These are phyloP conservation scores for Aphyosemion australe DNA, from an alignment of 2,113 vertebrate species.

Conservation along the genomic window DNA sequence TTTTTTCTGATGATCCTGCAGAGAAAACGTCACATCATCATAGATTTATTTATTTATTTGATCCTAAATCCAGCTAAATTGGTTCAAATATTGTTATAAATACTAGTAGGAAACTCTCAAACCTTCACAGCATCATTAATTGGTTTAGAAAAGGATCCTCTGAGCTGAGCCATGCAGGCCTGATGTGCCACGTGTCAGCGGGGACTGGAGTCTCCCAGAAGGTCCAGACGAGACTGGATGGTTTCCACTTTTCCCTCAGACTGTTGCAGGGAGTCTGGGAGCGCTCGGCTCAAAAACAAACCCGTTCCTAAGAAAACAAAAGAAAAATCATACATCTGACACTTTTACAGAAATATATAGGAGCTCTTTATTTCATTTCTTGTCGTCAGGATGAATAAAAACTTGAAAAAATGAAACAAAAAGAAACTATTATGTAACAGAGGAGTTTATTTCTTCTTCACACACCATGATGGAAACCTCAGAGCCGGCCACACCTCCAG, in stretches of 20 bases:
- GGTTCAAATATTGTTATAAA: too few relatives aligned
- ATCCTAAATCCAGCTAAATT: too few relatives aligned
- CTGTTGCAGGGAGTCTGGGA: slow-evolving; percentile 13
- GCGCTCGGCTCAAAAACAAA: slow-evolving; percentile 48
- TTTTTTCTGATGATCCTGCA: too few relatives aligned
- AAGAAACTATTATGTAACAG: slow-evolving; percentile 36
- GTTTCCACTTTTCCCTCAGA: slow-evolving; percentile 52
- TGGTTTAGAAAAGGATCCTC: neutral
- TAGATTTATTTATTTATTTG: too few relatives aligned
- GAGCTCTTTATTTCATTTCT: too few relatives aligned
- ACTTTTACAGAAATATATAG: too few relatives aligned
- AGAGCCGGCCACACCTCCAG: slow-evolving; percentile 40
- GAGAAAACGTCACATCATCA: too few relatives aligned
- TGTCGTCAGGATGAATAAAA: too few relatives aligned
- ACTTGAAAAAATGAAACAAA: slow-evolving; percentile 34
- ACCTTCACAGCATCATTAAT: too few relatives aligned
- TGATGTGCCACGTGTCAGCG: slow-evolving; percentile 80
- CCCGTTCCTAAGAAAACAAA: too few relatives aligned
- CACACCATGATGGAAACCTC: slow-evolving; percentile 17
- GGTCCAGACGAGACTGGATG: slow-evolving; percentile 79
- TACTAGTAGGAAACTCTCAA: too few relatives aligned
- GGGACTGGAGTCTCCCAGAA: slow-evolving; percentile 57
- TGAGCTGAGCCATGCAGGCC: neutral
- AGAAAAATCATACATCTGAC: too few relatives aligned
- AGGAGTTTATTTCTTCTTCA: slow-evolving; percentile 21